phyloP scores from a whole-genome alignment of 2,113 vertebrate species.

The Paratilapia polleni region DNA sequence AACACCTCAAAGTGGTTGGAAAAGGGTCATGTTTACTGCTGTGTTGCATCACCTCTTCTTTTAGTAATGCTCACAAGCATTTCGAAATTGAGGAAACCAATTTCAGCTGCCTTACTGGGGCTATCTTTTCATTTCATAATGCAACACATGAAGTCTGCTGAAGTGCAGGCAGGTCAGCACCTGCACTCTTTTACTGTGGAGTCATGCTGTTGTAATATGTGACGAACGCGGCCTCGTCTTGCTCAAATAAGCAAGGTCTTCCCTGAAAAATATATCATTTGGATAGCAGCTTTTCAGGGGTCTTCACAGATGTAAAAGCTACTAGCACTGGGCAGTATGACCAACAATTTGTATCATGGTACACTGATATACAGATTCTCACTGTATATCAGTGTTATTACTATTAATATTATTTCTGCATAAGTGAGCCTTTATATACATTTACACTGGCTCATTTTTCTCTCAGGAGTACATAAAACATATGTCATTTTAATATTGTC shows the following conservation, averaged over 20 bases:
- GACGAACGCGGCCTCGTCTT: neutral
- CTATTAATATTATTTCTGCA: neutral
- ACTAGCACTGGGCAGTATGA: neutral
- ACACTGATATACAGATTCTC: too few species aligned
- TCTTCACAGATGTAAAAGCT: too few species aligned
- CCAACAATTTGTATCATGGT: neutral
- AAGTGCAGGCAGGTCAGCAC: neutral
- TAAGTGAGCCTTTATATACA: too few species aligned
- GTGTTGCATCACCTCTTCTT: neutral
- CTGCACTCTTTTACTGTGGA: neutral
- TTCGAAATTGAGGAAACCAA: conserved; percentile 1
- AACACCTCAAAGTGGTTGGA: neutral
- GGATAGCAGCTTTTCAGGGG: too few species aligned
- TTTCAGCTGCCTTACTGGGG: neutral
- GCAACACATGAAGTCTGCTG: neutral
- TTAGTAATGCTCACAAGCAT: neutral
- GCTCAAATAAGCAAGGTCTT: neutral
- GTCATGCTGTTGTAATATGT: neutral
- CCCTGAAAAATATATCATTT: neutral
- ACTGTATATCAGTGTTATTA: neutral
- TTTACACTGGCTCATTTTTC: neutral
- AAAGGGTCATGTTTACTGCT: neutral
- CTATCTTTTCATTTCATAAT: neutral
- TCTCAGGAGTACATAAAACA: neutral
- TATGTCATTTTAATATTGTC: neutral